Percentiles rank a stretch among this genome's conserved stretches.
Evolutionary conservation across 64 coral and sea anemone species (phyloP).

Genomic region (Platygyra sinensis): DNA sequence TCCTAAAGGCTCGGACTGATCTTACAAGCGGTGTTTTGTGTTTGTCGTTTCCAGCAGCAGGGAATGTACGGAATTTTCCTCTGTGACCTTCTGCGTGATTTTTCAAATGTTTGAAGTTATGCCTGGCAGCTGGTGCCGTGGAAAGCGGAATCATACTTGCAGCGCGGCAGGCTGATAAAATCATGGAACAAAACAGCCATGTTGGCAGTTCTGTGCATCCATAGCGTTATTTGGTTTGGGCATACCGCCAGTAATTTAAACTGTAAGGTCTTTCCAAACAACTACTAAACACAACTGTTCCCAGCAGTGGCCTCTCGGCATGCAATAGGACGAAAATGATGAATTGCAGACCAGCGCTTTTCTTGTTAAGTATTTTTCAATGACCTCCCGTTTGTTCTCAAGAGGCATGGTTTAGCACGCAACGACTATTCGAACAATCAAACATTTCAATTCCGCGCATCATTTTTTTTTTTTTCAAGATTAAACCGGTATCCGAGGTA

Average conservation of each 20-base stretch:
- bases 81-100: slow-evolving; percentile 6
- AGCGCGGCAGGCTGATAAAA: background rate
- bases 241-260: slow-evolving; percentile 32
- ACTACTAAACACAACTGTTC: slow-evolving; percentile 47
- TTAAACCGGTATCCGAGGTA: too few relatives aligned
- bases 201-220: background rate
- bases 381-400: slow-evolving; percentile 42
- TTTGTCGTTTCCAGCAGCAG: background rate
- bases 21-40: background rate
- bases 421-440: background rate
- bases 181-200: background rate
- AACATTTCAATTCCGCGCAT: background rate
- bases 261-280: slow-evolving; percentile 5
- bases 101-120: background rate
- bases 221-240: slow-evolving; percentile 15
- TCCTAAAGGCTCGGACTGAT: background rate
- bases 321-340: slow-evolving; percentile 1
- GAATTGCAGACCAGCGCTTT: background rate
- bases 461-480: too few relatives aligned
- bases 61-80: slow-evolving; percentile 23
- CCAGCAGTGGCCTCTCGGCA: slow-evolving; percentile 22
- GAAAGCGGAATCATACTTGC: slow-evolving; percentile 2
- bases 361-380: slow-evolving; percentile 24
- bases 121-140: background rate
- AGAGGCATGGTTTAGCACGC: slow-evolving; percentile 17